Evolutionary conservation across 2,797 vertebrate genomes (phyloP).

Genomic region (Enteromius trimaculatus): DNA sequence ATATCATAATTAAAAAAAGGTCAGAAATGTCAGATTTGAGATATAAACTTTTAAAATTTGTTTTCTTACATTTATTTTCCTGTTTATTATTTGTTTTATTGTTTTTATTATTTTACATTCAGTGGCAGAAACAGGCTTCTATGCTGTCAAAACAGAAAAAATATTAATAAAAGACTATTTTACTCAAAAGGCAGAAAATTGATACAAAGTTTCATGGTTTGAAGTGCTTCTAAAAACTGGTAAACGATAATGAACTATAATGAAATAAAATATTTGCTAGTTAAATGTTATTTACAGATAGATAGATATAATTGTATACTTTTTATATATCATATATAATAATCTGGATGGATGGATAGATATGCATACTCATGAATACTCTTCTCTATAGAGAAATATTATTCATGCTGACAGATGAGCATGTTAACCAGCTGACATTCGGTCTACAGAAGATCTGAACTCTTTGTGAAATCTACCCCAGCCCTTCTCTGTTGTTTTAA

Average conservation of each 20-base stretch:
- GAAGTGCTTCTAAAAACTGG: background rate
- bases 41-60: too few species aligned
- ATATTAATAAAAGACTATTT: background rate
- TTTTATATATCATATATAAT: too few species aligned
- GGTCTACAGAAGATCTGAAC: conserved; percentile 8
- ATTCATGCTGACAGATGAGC: background rate
- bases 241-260: too few species aligned
- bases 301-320: too few species aligned
- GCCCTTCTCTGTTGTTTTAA: conserved; percentile 12
- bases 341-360: background rate
- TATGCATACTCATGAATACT: too few species aligned
- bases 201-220: background rate
- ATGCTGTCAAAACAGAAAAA: background rate
- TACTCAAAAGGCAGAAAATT: background rate
- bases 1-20: too few species aligned
- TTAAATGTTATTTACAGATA: too few species aligned
- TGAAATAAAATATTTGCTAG: too few species aligned
- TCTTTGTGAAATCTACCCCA: conserved; percentile 24
- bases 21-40: too few species aligned
- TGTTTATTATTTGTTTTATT: too few species aligned
- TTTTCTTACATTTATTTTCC: too few species aligned
- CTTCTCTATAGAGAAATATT: background rate
- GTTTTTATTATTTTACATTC: too few species aligned
- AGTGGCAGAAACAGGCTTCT: background rate
- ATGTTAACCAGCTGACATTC: background rate